Conservation (phyloP, 2,797 vertebrate species). For the Microhierax caerulescens region DNA sequence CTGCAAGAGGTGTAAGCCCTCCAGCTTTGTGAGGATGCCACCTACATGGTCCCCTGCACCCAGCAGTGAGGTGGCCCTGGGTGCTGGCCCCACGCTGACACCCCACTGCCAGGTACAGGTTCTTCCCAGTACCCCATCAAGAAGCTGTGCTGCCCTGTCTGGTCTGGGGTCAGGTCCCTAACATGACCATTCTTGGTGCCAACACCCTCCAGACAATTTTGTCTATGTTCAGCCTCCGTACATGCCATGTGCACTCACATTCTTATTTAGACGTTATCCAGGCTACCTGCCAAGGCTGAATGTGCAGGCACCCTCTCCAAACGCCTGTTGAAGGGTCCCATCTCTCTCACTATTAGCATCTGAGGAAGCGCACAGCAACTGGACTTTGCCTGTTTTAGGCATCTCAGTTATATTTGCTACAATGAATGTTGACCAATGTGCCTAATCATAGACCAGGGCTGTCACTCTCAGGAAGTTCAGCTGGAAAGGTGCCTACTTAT, state of each 20-base stretch:
- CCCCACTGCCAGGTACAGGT: background rate
- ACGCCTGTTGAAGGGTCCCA: background rate
- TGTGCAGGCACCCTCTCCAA: background rate
- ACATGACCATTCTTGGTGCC: background rate
- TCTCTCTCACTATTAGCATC: fast-evolving
- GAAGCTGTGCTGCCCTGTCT: background rate
- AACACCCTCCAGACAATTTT: background rate
- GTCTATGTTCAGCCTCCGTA: background rate
- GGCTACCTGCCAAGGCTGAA: background rate
- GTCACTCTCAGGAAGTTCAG: background rate
- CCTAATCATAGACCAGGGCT: background rate
- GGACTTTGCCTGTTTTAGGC: background rate
- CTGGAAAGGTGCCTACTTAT: background rate
- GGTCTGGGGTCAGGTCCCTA: background rate
- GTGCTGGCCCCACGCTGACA: background rate
- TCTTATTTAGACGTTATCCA: background rate
- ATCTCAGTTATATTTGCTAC: background rate
- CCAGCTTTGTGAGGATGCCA: background rate
- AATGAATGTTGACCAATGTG: background rate
- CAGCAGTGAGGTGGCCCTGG: background rate
- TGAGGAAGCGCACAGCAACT: background rate
- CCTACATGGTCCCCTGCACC: fast-evolving
- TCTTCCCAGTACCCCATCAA: fast-evolving
- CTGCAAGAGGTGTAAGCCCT: fast-evolving
- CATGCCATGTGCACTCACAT: background rate